Evolutionary conservation across 2,888 invertebrate species (phyloP).

Genomic region (Galeopsomyia nigrocyanea): DNA sequence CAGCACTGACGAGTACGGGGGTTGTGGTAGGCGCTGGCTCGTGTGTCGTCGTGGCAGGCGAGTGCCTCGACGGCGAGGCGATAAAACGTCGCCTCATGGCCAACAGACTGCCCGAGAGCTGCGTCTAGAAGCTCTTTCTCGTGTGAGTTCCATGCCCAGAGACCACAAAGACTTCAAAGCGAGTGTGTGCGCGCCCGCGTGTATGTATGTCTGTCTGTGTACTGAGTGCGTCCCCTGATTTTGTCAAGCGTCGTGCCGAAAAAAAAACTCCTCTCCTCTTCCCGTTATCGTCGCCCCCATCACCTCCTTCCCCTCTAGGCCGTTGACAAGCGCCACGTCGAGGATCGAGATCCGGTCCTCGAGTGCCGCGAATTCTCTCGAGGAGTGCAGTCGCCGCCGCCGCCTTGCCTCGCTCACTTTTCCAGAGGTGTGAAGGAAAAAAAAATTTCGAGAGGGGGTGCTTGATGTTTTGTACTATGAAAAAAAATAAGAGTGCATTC

Average conservation of each 20-base stretch:
- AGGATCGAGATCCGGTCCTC: too few relatives aligned
- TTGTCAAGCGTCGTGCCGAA: neutral
- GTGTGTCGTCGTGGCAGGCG: slow-evolving; percentile 67
- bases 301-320: too few relatives aligned
- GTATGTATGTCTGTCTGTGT: neutral
- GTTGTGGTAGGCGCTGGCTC: slow-evolving; percentile 60
- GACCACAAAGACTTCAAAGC: slow-evolving; percentile 9
- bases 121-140: slow-evolving; percentile 75
- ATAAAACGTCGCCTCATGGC: slow-evolving; percentile 90
- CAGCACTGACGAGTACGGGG: slow-evolving; percentile 51
- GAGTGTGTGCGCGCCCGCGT: neutral
- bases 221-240: neutral
- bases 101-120: slow-evolving; percentile 88
- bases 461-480: too few relatives aligned
- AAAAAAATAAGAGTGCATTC: too few relatives aligned
- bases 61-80: slow-evolving; percentile 83
- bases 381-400: too few relatives aligned
- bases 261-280: too few relatives aligned
- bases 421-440: too few relatives aligned
- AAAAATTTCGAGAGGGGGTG: too few relatives aligned
- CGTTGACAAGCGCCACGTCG: too few relatives aligned
- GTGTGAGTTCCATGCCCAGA: neutral
- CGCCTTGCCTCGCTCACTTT: too few relatives aligned
- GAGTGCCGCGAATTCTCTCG: too few relatives aligned
- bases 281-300: too few relatives aligned